Evolutionary conservation across 1,140 invertebrate genomes (phyloP).

Genomic region (Drosophila navojoa): DNA sequence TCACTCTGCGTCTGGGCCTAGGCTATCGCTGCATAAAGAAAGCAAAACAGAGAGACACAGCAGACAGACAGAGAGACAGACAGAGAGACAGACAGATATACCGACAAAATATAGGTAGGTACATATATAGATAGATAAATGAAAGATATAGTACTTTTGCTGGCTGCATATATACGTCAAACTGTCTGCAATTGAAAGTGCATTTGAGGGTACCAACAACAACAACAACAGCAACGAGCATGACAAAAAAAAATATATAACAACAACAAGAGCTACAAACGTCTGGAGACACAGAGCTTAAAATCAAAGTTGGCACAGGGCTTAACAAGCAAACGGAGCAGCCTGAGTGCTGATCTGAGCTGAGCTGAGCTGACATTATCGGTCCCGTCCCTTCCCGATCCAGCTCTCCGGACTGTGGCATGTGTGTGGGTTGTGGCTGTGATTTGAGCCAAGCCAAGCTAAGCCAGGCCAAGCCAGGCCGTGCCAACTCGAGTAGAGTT

Average conservation of each 20-base stretch:
- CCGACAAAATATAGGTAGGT: conserved; percentile 61
- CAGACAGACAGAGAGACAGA: conserved; percentile 2
- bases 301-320: conserved; percentile 76
- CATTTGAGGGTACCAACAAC: conserved; percentile 74
- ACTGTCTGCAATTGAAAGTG: conserved; percentile 81
- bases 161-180: conserved; percentile 74
- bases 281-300: conserved; percentile 69
- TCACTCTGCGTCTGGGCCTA: conserved; percentile 35
- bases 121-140: conserved; percentile 74
- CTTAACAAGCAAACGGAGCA: conserved; percentile 68
- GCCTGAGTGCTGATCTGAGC: conserved; percentile 57
- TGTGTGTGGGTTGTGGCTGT: conserved; percentile 75
- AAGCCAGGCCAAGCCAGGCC: neutral
- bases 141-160: conserved; percentile 76
- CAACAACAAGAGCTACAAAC: conserved; percentile 53
- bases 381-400: conserved; percentile 58
- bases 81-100: neutral
- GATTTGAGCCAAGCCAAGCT: conserved; percentile 32
- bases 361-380: conserved; percentile 71
- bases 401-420: conserved; percentile 47
- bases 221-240: conserved; percentile 36
- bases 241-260: conserved; percentile 20
- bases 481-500: neutral
- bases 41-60: conserved; percentile 44
- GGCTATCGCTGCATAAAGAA: conserved; percentile 57